phyloP scores from a whole-genome alignment of 1,140 invertebrate genomes.

The Manduca sexta region DNA sequence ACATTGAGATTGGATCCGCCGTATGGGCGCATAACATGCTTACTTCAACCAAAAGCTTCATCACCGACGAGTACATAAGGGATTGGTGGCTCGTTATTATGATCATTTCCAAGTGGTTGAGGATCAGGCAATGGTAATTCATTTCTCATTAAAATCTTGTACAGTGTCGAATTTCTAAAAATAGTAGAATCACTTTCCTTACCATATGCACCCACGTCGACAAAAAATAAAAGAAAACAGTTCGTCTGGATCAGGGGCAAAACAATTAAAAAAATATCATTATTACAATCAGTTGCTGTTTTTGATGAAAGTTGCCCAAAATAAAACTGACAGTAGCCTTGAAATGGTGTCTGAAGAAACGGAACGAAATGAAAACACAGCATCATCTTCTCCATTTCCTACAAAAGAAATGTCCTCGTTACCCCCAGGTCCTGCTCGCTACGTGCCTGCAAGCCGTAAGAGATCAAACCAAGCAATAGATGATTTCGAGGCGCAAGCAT shows the following conservation, averaged over 20 bases:
- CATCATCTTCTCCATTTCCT: too few relatives aligned
- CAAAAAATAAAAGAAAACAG: conserved; percentile 16
- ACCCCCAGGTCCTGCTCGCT: too few relatives aligned
- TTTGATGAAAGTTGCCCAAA: conserved; percentile 18
- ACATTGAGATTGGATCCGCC: conserved; percentile 1
- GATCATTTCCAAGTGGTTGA: conserved; percentile 16
- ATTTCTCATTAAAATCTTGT: conserved; percentile 16
- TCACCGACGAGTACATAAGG: conserved; percentile 62
- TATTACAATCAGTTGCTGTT: conserved; percentile 20
- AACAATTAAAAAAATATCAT: conserved; percentile 19
- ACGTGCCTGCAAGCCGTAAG: too few relatives aligned
- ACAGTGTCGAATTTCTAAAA: too few relatives aligned
- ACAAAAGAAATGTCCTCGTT: too few relatives aligned
- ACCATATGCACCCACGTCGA: conserved; percentile 64
- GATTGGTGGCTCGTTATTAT: conserved; percentile 15
- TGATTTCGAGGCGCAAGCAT: too few relatives aligned
- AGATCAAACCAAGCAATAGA: too few relatives aligned
- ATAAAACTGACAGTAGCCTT: conserved; percentile 17
- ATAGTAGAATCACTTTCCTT: conserved; percentile 56
- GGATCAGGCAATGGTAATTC: conserved; percentile 14
- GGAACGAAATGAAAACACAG: too few relatives aligned
- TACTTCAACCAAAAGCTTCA: conserved; percentile 62
- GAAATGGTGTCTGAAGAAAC: too few relatives aligned
- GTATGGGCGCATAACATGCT: conserved; percentile 9
- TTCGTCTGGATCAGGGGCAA: conserved; percentile 17